Base-by-base conservation (phyloP, 2,888 invertebrate genomes). In the Gibbula magus region DNA sequence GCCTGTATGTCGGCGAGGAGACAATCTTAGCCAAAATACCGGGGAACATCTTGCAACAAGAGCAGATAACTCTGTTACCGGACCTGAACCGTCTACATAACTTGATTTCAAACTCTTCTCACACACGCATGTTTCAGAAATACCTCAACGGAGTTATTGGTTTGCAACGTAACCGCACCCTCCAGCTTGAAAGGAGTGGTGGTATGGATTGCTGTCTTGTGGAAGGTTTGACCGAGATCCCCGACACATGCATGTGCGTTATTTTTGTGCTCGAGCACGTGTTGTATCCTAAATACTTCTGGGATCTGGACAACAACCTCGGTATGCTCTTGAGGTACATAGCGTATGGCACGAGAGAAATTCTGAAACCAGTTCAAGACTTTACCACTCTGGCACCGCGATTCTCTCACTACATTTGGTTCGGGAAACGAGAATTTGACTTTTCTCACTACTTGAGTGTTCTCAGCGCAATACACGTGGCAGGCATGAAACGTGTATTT, bases 381-480 rank as follows among this genome's bases (percentile, higher is more conserved):
- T 45, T 22, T 51, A 32, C n/a, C 0, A 35, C 29, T 73, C 73
- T 51, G 10, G 51, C 51, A 13, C 73, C 73, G 29, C 39, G 51
- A 8, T 22, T 73, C 4, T 73, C 73, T 18, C 73, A 73, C n/a
- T 73, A 45, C 39, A 73, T 73, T 10, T 73, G 73, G 73, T 51
- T 32, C 22, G 51, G 39, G 10, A 51, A 73, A n/a, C n/a, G 73
- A 13, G 32, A 73, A 20, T 51, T 73, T 18, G 39, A 45, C 22
- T 73, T 73, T n/a, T 73, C 51, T 39, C 45, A 73, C n/a, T 51
- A 73, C 39, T 8, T 73, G 39, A 73, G 51, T 32, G 45, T 73
- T 13, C 35, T 73, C 22, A 73, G 73, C 10, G 73, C 73, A 18
- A 73, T 73, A 20, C 35, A 73, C 73, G 73, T 73, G 2, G 73